A percentile compares a stretch with the other conserved stretches of the same genome.
phyloP scores from a whole-genome alignment of 2,113 vertebrate species.

The Anolis sagrei region DNA sequence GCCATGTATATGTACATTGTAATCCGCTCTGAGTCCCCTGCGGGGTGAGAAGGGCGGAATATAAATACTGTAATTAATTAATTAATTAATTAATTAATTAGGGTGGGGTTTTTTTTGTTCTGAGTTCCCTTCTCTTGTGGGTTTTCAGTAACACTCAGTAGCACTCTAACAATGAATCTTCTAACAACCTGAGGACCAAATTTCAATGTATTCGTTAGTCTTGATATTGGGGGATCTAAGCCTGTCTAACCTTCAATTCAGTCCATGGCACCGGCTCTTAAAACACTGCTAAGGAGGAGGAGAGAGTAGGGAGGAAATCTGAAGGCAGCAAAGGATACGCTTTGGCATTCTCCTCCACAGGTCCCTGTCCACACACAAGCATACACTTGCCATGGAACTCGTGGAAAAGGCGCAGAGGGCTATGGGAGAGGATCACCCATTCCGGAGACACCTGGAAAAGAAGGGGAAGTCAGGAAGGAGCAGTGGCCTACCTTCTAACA shows the following conservation, averaged over 20 bases:
- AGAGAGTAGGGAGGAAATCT: fast-evolving
- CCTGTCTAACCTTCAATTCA: neutral
- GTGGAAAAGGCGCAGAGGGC: slow-evolving; percentile 89
- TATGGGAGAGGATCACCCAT: slow-evolving; percentile 94
- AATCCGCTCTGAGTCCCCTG: too few species aligned
- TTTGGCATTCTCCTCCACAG: slow-evolving; percentile 85
- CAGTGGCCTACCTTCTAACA: fast-evolving
- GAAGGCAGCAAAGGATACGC: slow-evolving; percentile 85
- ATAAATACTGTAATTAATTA: too few species aligned
- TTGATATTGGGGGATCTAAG: neutral
- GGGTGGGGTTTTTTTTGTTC: too few species aligned
- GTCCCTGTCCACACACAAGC: slow-evolving; percentile 92
- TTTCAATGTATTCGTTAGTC: neutral
- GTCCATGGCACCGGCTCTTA: neutral
- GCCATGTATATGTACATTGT: too few species aligned
- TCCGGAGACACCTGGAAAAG: slow-evolving; percentile 88
- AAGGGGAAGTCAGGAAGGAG: neutral
- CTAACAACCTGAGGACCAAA: neutral
- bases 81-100: too few species aligned
- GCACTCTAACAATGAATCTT: neutral
- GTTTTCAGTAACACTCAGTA: neutral
- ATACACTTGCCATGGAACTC: slow-evolving; percentile 86
- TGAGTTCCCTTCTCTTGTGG: neutral
- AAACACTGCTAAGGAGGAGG: neutral
- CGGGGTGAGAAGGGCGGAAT: too few species aligned